These are phyloP conservation scores for Taphrorychus bicolor DNA, from an alignment of 2,888 invertebrate genomes.

Conservation along the genomic window DNA sequence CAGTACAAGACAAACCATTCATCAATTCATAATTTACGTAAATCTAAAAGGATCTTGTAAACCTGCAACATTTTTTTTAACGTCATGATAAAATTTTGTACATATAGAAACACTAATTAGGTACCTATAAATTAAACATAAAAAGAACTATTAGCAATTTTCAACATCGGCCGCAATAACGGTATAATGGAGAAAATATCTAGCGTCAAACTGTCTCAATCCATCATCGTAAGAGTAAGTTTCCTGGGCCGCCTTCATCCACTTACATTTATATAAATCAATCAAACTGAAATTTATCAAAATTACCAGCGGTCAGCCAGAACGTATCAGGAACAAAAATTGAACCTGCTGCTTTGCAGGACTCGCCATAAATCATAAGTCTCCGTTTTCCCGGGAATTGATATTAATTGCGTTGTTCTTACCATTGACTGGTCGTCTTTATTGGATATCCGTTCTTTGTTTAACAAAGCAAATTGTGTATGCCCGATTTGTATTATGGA, in stretches of 20 bases:
- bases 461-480: too few species aligned
- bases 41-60: too few species aligned
- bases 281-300: constrained; percentile 51
- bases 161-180: constrained; percentile 16
- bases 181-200: constrained; percentile 46
- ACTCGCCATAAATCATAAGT: constrained; percentile 23
- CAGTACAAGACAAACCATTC: too few species aligned
- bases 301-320: constrained; percentile 44
- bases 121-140: background rate
- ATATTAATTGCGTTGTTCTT: constrained; percentile 23
- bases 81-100: too few species aligned
- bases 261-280: constrained; percentile 52
- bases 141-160: background rate
- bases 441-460: background rate
- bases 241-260: constrained; percentile 47
- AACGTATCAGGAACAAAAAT: constrained; percentile 27
- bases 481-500: too few species aligned
- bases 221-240: constrained; percentile 48
- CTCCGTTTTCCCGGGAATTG: constrained; percentile 21
- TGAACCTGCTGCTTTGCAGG: constrained; percentile 7
- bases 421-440: background rate
- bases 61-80: too few species aligned
- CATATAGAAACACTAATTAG: too few species aligned
- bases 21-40: too few species aligned
- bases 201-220: constrained; percentile 46